Base-by-base conservation (phyloP, 2,888 invertebrate species). In the Mayetiola destructor region DNA sequence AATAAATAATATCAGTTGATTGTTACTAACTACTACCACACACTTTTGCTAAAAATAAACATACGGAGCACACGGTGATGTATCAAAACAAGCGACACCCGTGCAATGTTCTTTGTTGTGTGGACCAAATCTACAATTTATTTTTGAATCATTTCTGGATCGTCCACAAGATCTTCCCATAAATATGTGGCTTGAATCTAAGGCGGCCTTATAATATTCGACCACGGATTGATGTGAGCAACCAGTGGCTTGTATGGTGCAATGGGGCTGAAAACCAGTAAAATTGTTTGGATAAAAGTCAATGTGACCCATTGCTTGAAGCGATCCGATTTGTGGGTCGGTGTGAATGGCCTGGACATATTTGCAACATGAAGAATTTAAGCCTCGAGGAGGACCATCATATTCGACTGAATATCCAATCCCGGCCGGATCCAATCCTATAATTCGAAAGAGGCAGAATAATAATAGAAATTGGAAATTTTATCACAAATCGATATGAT, bases 271-370 rank as follows among this genome's bases (percentile, higher is more conserved):
- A 27, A n/a, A n/a, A 6, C 48, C 48, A n/a, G 48, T 48, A n/a
- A 27, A 6, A 48, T 48, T 48, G 9, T 48, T 48, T 27, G 48
- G 48, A 27, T 27, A 48, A 9, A 48, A 48, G 16, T 48, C 48
- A n/a, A 48, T 9, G n/a, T 48, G 48, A 14, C 48, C 48, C 48
- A 48, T 48, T 3, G 48, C 27, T 48, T 48, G 48, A 16, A n/a
- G 8, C 27, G 48, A 48, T 2, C 48, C 48, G 27, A 48, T 48
- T 3, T 23, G 6, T 2, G 5, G 5, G 16, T 48, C 48, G 2
- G 48, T 48, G 27, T 48, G 48, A n/a, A 48, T 48, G 2, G 48
- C 48, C 12, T 48, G 48, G 3, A 48, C 48, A 48, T 48, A 48
- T 48, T 48, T 23, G 27, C 48, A 48, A 27, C 48, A 48, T n/a